A percentile compares a stretch with the other conserved stretches of the same genome.
Conservation (phyloP, 2,888 invertebrate species). For the Tridacna crocea region DNA sequence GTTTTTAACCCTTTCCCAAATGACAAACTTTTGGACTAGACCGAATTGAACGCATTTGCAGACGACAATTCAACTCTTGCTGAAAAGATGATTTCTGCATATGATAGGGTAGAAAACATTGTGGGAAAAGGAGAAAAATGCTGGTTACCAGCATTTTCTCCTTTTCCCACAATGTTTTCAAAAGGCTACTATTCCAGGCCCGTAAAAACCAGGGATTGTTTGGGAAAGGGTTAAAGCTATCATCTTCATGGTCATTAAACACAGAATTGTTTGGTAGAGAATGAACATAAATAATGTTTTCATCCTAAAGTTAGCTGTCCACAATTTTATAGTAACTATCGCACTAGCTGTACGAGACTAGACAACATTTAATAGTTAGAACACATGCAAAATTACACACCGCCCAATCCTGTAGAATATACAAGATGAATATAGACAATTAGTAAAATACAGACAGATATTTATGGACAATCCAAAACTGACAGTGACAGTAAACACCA, state of each 20-base stretch:
- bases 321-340: no score
- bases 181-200: no score
- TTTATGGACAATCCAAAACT: no score
- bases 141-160: conserved; percentile 4
- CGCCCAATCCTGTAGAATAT: conserved; percentile 54
- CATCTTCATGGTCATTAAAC: background rate
- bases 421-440: conserved; percentile 17
- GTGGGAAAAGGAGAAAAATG: conserved; percentile 2
- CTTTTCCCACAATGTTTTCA: no score
- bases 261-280: background rate
- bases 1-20: no score
- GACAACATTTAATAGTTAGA: conserved; percentile 3
- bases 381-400: conserved; percentile 48
- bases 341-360: background rate
- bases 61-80: no score
- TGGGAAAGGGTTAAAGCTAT: no score
- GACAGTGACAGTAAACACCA: background rate
- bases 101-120: background rate
- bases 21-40: no score
- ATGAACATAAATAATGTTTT: background rate
- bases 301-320: no score
- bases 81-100: no score
- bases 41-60: no score
- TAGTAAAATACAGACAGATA: background rate
- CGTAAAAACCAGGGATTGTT: no score